Base-by-base conservation (phyloP, 30 jellyfish, hydroid and myxozoan species). In the Aurelia sp. region DNA sequence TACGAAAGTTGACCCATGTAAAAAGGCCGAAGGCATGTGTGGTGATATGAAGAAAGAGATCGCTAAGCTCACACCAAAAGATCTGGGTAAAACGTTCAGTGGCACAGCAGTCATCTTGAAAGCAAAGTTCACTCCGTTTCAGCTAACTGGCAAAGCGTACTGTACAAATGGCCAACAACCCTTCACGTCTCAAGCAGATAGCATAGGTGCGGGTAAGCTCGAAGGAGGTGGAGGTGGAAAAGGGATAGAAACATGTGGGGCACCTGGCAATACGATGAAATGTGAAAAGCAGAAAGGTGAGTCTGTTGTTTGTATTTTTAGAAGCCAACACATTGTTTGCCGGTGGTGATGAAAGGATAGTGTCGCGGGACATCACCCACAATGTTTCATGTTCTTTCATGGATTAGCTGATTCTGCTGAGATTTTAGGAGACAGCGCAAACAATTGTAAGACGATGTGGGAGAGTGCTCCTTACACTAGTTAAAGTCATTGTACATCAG, bases 1-100 rank as follows among this genome's bases (percentile, higher is more conserved):
- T 11, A 21, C 91, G 1, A 81, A 69, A 7, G 35, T 67, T 21
- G 65, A 81, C 20, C 84, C 91, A 44, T 81, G 91, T 75, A 67
- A 68, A 47, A 52, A 81, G 48, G 69, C 69, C 16, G 30, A 17
- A 13, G 35, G 31, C 11, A 17, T 59, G 69, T 59, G 69, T 59
- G 31, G 0, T 4, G 69, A 59, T 13, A n/a, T 59, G 22, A 21
- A 59, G 15, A 59, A 59, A 59, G 69, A 59, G 16, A 13, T 59
- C 22, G 16, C 69, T 13, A 59, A 59, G 69, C 11, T 59, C 4
- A 59, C 69, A 13, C 69, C 69, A 11, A 21, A 59, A 13, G 31
- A 59, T 59, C 69, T 59, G 12, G 69, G 69, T 13, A 59, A 59
- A 59, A 59, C 69, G 8, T 59, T 59, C 16, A 59, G 30, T 59